Evolutionary conservation across 1,140 invertebrate species (phyloP), one percentile per base, ranked within the genome.

Genomic region (Goniozus legneri): DNA sequence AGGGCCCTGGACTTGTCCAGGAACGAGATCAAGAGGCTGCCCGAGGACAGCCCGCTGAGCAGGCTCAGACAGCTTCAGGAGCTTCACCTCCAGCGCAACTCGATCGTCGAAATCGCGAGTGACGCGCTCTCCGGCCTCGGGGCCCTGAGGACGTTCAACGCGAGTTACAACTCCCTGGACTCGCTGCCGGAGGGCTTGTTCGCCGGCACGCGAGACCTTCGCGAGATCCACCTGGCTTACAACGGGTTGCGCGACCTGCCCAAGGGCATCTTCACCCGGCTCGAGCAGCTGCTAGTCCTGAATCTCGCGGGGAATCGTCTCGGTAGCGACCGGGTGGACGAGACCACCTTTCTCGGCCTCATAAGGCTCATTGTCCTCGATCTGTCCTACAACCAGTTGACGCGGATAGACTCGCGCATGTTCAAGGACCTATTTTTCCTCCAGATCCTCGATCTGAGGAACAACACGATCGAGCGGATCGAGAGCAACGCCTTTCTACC

Each of bases 401-500:
- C 87, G 1, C 80, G 84, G 50, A 85, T 95, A 42, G 88, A 92
- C 61, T 83, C 86, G 12, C 82, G 83, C 35, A 91, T 88, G 49
- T 95, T 95, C 75, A 88, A 90, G 73, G 89, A 92, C 64, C 76
- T 95, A 15, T 90, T 87, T 61, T 87, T 89, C 62, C 75, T 96
- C 47, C 91, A 95, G 78, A 89, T 91, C 36, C 79, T 96, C 18
- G 87, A 92, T 68, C 70, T 95, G 37, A 81, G 89, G 50, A 90
- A 93, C 62, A 95, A 95, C 67, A 85, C 87, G 2, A 89, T 95
- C 58, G 84, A 86, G 24, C 87, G 85, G 52, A 89, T 93, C 47
- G 88, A 91, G 72, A 88, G 90, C 46, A 90, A 91, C 61, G 86
- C 91, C 2, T 95, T 95, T 62, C 62, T 89, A 51, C 86, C 88